Percentiles rank a stretch among this genome's conserved stretches.
Conservation (phyloP, 2,888 invertebrate genomes). For the Troglohyphantes excavatus region DNA sequence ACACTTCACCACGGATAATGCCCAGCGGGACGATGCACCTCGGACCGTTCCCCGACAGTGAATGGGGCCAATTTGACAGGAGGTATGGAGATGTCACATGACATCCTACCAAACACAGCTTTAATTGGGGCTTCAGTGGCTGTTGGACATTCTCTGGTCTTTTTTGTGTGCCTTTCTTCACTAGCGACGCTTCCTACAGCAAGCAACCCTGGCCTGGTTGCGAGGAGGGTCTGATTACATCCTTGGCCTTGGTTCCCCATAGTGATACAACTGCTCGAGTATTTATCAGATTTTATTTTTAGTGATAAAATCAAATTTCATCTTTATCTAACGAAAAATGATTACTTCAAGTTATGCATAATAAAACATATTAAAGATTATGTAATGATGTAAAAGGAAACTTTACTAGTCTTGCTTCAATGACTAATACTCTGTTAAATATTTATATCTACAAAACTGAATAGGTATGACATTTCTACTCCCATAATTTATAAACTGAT, state of each 20-base stretch:
- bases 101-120: conserved; percentile 55
- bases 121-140: conserved; percentile 51
- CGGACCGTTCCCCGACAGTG: conserved; percentile 49
- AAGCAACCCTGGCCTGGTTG: conserved; percentile 35
- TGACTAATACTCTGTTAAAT: too few species aligned
- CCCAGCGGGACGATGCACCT: conserved; percentile 17
- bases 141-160: background rate
- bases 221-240: background rate
- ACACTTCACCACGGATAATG: conserved; percentile 16
- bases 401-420: too few species aligned
- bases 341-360: too few species aligned
- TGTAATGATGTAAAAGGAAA: too few species aligned
- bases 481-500: too few species aligned
- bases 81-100: conserved; percentile 46
- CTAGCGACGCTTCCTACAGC: conserved; percentile 57
- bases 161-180: conserved; percentile 27
- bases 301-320: too few species aligned
- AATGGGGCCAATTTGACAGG: conserved; percentile 22
- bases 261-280: too few species aligned
- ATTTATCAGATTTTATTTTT: too few species aligned
- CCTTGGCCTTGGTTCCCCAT: conserved; percentile 49
- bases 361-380: too few species aligned
- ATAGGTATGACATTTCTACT: too few species aligned
- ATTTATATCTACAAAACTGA: too few species aligned
- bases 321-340: too few species aligned